These are phyloP conservation scores for Agelastica alni DNA, from an alignment of 2,888 invertebrate species.

Conservation along the genomic window DNA sequence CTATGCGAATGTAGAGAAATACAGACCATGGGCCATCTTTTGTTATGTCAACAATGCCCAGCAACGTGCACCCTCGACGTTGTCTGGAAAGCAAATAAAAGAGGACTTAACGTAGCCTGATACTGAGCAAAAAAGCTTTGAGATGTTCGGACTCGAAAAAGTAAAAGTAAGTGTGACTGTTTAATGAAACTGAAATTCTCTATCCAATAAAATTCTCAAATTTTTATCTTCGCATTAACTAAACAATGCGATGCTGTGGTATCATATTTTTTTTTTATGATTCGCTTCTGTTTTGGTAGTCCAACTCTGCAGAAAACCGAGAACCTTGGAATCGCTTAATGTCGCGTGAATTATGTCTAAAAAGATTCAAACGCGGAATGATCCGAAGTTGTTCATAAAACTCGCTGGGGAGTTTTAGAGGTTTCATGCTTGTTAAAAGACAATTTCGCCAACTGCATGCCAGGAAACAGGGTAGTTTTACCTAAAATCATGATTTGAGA, in stretches of 20 bases:
- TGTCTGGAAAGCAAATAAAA: no score
- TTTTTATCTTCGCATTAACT: neutral
- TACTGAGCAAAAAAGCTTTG: no score
- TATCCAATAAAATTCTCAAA: neutral
- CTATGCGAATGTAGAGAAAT: no score
- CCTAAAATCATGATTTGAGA: constrained; percentile 10
- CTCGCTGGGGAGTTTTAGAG: constrained; percentile 20
- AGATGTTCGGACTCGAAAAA: no score
- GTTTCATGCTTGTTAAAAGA: constrained; percentile 22
- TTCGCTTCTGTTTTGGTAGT: neutral
- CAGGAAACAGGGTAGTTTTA: constrained; percentile 7
- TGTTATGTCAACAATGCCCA: no score
- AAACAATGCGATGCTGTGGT: no score
- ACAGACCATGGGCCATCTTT: no score
- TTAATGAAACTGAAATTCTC: no score
- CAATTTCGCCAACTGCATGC: constrained; percentile 20
- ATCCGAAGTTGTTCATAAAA: constrained; percentile 21
- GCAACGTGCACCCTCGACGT: no score
- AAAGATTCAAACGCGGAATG: constrained; percentile 24
- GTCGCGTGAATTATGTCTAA: constrained; percentile 30
- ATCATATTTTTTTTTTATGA: neutral
- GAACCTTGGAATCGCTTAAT: constrained; percentile 29
- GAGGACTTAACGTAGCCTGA: no score
- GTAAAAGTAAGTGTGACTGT: no score
- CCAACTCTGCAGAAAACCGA: neutral